These are phyloP conservation scores for Holcopasites calliopsidis DNA, from an alignment of 1,140 invertebrate species.

Conservation along the genomic window DNA sequence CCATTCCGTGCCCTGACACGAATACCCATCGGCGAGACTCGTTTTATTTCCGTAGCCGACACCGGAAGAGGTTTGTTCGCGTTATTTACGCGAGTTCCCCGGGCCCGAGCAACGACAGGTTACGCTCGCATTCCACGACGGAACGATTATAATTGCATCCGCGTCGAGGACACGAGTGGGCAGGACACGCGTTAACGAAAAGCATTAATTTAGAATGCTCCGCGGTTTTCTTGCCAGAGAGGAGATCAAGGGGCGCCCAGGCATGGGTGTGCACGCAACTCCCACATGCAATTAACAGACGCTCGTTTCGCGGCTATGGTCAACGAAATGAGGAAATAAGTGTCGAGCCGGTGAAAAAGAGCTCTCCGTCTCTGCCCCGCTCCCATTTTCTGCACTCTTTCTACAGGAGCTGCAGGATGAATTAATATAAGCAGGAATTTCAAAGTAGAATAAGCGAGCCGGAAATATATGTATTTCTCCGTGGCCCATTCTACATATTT, in stretches of 20 bases:
- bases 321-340: slow-evolving; percentile 38
- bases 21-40: neutral
- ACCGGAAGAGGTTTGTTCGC: neutral
- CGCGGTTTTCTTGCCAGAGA: slow-evolving; percentile 57
- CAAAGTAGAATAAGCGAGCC: slow-evolving; percentile 22
- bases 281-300: slow-evolving; percentile 64
- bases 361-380: neutral
- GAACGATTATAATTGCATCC: slow-evolving; percentile 67
- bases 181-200: slow-evolving; percentile 63
- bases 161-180: slow-evolving; percentile 1
- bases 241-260: neutral
- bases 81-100: neutral
- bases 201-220: slow-evolving; percentile 69
- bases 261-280: slow-evolving; percentile 41
- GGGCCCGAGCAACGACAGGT: neutral
- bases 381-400: neutral
- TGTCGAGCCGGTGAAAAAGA: slow-evolving; percentile 23
- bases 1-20: too few relatives aligned
- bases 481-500: slow-evolving; percentile 15
- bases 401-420: slow-evolving; percentile 1
- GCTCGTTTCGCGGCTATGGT: slow-evolving; percentile 40
- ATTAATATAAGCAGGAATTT: slow-evolving; percentile 39
- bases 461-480: neutral
- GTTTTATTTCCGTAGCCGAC: neutral
- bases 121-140: slow-evolving; percentile 45